These are phyloP conservation scores for Zaprionus capensis DNA, from an alignment of 1,140 invertebrate genomes.

Conservation along the genomic window DNA sequence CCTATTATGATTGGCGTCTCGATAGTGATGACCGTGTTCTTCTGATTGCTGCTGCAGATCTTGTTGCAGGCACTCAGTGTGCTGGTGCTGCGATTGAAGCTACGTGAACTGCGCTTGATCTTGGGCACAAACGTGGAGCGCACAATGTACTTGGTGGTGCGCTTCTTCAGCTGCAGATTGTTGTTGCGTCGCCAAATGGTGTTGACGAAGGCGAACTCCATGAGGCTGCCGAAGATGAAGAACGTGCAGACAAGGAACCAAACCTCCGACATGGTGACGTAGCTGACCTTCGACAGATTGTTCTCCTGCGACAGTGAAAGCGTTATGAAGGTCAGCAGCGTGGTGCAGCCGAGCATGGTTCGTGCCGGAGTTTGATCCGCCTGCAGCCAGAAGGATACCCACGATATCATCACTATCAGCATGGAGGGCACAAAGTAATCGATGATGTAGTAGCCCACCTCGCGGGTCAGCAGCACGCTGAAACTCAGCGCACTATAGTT, in stretches of 20 bases:
- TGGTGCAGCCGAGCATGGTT: slow-evolving; percentile 90
- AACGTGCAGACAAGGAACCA: slow-evolving; percentile 93
- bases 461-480: slow-evolving; percentile 90
- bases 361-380: slow-evolving; percentile 93
- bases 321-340: slow-evolving; percentile 94
- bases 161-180: slow-evolving; percentile 92
- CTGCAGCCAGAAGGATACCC: slow-evolving; percentile 96
- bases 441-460: slow-evolving; percentile 94
- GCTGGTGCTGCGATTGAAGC: slow-evolving; percentile 85
- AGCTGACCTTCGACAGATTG: slow-evolving; percentile 93
- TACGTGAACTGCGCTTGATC: slow-evolving; percentile 86
- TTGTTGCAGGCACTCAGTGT: slow-evolving; percentile 85
- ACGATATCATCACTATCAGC: slow-evolving; percentile 94
- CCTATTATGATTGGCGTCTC: slow-evolving; percentile 70
- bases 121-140: slow-evolving; percentile 92
- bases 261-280: slow-evolving; percentile 94
- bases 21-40: slow-evolving; percentile 69
- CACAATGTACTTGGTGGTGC: slow-evolving; percentile 92
- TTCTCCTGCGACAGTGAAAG: slow-evolving; percentile 90
- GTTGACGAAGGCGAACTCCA: slow-evolving; percentile 96
- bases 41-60: slow-evolving; percentile 52
- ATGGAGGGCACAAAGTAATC: slow-evolving; percentile 96
- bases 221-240: slow-evolving; percentile 94
- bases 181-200: slow-evolving; percentile 93
- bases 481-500: slow-evolving; percentile 93